Conservation (phyloP, 1,140 invertebrate species). For the Ptiloglossa arizonensis region DNA sequence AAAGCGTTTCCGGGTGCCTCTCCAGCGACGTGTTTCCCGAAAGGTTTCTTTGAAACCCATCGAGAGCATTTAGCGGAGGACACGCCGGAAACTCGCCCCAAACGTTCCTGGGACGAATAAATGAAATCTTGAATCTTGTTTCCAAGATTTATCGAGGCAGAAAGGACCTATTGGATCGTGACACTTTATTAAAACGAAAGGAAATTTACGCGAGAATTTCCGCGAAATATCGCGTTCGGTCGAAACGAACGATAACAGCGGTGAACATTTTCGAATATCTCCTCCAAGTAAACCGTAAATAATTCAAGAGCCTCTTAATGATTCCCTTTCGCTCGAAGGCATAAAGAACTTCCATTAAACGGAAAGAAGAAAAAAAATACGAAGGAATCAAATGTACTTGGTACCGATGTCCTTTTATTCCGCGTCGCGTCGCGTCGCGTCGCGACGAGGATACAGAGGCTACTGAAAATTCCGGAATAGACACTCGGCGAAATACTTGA, state of each 20-base stretch:
- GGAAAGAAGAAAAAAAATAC: not conserved
- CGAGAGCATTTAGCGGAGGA: conserved; percentile 13
- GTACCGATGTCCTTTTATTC: conserved; percentile 37
- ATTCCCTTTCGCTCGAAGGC: conserved; percentile 31
- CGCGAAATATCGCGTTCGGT: no score
- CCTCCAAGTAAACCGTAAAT: conserved; percentile 3
- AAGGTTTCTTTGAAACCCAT: conserved; percentile 12
- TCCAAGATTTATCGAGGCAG: no score
- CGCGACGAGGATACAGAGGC: conserved; percentile 8
- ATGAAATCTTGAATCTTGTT: not conserved
- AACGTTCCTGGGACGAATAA: conserved; percentile 1
- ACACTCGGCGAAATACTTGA: conserved; percentile 61
- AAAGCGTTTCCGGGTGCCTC: conserved; percentile 29
- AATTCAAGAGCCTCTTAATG: conserved; percentile 27
- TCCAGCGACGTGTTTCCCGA: not conserved
- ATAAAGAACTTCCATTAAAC: not conserved
- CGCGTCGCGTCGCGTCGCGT: not conserved
- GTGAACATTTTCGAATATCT: not conserved
- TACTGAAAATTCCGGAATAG: conserved; percentile 60
- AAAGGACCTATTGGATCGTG: no score
- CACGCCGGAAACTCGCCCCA: not conserved
- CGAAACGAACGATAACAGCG: no score
- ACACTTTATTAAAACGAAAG: not conserved
- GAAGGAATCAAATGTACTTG: conserved; percentile 40
- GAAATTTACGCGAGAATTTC: not conserved